Conservation (phyloP, 2,113 vertebrate genomes). For the Mormoops blainvillei region DNA sequence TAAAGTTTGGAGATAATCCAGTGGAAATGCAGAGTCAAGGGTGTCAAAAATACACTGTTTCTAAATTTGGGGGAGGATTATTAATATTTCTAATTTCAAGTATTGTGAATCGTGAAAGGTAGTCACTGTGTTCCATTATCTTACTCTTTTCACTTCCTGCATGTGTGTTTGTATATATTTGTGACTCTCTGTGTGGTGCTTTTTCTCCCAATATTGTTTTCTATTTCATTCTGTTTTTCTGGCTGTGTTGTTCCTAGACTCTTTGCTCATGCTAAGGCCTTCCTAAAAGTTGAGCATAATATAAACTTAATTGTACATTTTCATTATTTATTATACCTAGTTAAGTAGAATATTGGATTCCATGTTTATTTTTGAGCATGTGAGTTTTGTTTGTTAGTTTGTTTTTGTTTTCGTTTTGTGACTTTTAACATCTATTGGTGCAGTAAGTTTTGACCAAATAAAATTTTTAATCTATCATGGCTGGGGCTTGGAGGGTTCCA, state of each 20-base stretch:
- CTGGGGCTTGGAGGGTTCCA: neutral
- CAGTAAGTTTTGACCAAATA: neutral
- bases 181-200: neutral
- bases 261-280: neutral
- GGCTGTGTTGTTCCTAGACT: neutral
- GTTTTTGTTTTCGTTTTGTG: too few relatives aligned
- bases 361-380: neutral
- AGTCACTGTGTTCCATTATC: neutral
- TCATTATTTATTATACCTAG: neutral
- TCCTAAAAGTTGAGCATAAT: neutral
- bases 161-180: neutral
- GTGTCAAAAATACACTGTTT: neutral
- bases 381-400: neutral
- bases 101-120: neutral
- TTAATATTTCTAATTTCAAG: neutral
- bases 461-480: neutral
- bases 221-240: neutral
- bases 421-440: neutral
- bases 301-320: neutral
- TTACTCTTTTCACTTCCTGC: neutral
- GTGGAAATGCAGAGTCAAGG: neutral
- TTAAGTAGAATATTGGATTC: neutral
- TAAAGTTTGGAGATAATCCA: neutral
- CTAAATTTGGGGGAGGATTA: neutral
- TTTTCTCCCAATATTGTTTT: neutral